Evolutionary conservation across 2,888 invertebrate genomes (phyloP).

Genomic region (Gastrophysa polygoni): DNA sequence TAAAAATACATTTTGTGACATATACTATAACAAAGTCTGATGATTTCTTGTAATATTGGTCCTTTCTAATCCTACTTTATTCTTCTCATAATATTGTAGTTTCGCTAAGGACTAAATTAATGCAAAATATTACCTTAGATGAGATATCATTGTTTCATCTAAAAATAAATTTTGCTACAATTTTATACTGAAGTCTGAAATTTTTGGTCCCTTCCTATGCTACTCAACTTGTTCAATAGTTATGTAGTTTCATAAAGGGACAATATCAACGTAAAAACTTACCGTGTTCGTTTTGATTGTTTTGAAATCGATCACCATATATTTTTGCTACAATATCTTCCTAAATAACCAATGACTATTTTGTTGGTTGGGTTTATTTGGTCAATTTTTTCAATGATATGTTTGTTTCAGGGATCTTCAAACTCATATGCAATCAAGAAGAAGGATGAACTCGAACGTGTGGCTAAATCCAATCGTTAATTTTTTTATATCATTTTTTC

Average conservation of each 20-base stretch:
- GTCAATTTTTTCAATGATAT: slow-evolving; percentile 22
- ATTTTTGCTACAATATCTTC: slow-evolving; percentile 30
- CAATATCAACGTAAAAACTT: slow-evolving; percentile 33
- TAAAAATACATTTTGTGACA: slow-evolving; percentile 15
- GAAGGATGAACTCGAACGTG: slow-evolving; percentile 99
- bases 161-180: slow-evolving; percentile 24
- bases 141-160: background rate
- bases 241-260: slow-evolving; percentile 36
- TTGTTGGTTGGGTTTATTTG: slow-evolving; percentile 19
- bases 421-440: slow-evolving; percentile 99
- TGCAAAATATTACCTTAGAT: slow-evolving; percentile 23
- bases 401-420: slow-evolving; percentile 81
- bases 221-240: slow-evolving; percentile 26
- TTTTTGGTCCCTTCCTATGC: slow-evolving; percentile 35
- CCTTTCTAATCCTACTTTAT: slow-evolving; percentile 52
- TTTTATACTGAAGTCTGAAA: slow-evolving; percentile 15
- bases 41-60: slow-evolving; percentile 33
- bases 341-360: background rate
- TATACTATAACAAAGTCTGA: background rate
- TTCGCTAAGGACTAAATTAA: slow-evolving; percentile 44
- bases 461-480: slow-evolving; percentile 99
- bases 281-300: slow-evolving; percentile 26
- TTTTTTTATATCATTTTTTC: slow-evolving; percentile 43
- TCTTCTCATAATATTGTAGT: slow-evolving; percentile 41
- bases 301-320: slow-evolving; percentile 27